Percentiles rank a stretch among this genome's conserved stretches.
phyloP scores from a whole-genome alignment of 1,140 invertebrate genomes.

The Meloidogyne exigua region DNA sequence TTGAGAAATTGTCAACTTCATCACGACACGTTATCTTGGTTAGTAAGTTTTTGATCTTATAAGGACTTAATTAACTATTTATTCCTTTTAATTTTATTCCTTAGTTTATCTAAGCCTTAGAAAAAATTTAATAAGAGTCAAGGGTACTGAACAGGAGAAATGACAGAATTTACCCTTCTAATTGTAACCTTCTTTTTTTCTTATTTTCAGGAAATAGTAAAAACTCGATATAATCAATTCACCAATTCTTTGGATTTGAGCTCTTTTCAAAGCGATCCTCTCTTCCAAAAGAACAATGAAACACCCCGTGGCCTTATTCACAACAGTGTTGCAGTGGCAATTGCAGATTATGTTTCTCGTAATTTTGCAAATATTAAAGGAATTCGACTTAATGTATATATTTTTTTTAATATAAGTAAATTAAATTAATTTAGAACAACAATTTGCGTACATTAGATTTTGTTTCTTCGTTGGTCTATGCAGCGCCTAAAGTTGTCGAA shows the following conservation, averaged over 20 bases:
- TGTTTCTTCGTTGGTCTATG: constrained; percentile 29
- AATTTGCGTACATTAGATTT: constrained; percentile 34
- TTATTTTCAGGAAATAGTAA: constrained; percentile 29
- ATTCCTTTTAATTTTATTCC: no score
- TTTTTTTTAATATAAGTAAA: not conserved
- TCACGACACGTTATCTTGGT: constrained; percentile 28
- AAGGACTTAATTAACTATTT: no score
- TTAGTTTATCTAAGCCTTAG: no score
- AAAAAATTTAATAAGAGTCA: no score
- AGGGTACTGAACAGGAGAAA: no score
- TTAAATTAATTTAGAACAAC: constrained; percentile 30
- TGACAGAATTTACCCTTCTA: no score
- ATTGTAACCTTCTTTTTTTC: no score
- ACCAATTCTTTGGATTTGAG: constrained; percentile 44
- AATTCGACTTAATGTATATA: constrained; percentile 35
- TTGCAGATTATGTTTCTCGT: constrained; percentile 20
- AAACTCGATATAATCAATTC: constrained; percentile 26
- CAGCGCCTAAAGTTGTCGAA: constrained; percentile 39
- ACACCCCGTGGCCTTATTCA: constrained; percentile 25
- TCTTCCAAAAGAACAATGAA: constrained; percentile 16
- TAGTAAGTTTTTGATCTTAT: not conserved
- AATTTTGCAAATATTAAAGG: constrained; percentile 33
- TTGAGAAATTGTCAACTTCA: constrained; percentile 17
- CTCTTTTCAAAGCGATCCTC: constrained; percentile 30
- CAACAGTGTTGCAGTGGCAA: constrained; percentile 36